phyloP scores from a whole-genome alignment of 2,888 invertebrate genomes.

The Pheosia gnoma region DNA sequence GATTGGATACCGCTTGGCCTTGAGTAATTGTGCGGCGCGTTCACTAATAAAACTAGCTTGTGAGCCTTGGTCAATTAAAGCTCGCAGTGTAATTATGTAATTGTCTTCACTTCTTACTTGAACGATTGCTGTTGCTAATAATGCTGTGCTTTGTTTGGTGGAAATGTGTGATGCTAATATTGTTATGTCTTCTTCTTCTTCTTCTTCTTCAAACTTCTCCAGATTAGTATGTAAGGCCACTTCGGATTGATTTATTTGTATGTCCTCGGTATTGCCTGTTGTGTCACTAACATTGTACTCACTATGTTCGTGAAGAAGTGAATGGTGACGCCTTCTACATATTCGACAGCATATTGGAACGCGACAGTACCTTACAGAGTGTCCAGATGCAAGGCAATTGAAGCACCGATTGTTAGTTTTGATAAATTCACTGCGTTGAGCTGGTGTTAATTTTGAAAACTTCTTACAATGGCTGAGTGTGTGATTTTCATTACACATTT shows the following conservation, averaged over 20 bases:
- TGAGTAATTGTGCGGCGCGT: conserved; percentile 25
- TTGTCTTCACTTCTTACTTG: conserved; percentile 19
- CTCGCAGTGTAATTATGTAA: conserved; percentile 16
- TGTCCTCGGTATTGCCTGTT: too few species aligned
- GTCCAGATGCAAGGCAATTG: conserved; percentile 32
- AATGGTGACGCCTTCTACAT: conserved; percentile 11
- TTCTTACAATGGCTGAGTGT: conserved; percentile 32
- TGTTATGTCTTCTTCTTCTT: conserved; percentile 15
- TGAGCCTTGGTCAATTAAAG: conserved; percentile 24
- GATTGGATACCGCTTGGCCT: conserved; percentile 9
- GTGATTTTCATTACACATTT: conserved; percentile 24
- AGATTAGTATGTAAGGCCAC: too few species aligned
- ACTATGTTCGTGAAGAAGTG: background rate
- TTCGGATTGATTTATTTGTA: too few species aligned
- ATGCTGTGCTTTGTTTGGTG: conserved; percentile 7
- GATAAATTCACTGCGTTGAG: conserved; percentile 24
- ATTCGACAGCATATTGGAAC: conserved; percentile 22
- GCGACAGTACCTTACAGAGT: conserved; percentile 13
- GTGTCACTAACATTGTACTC: too few species aligned
- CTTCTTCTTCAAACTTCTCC: too few species aligned
- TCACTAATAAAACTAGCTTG: conserved; percentile 28
- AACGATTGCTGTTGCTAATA: conserved; percentile 37
- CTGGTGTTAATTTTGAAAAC: conserved; percentile 22
- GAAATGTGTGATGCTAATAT: conserved; percentile 20
- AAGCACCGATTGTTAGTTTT: conserved; percentile 33